These are phyloP conservation scores for Cotesia typhae DNA, from an alignment of 1,140 invertebrate genomes.

Conservation along the genomic window DNA sequence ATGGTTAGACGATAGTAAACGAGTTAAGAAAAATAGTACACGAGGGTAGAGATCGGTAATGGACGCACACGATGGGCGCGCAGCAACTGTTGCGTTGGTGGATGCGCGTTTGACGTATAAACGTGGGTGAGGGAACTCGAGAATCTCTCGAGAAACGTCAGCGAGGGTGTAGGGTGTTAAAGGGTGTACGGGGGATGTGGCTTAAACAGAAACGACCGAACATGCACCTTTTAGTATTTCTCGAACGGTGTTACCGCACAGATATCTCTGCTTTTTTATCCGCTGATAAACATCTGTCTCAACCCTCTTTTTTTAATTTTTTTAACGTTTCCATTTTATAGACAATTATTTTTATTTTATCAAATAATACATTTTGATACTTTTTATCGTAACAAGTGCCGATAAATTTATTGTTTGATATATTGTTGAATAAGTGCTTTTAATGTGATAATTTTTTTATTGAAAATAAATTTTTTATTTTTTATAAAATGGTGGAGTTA, in stretches of 20 bases:
- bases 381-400: no score
- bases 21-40: slow-evolving; percentile 29
- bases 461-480: no score
- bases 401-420: no score
- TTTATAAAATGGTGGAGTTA: no score
- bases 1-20: not conserved
- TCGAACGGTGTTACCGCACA: not conserved
- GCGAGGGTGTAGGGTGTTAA: slow-evolving; percentile 17
- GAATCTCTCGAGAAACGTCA: slow-evolving; percentile 6
- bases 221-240: slow-evolving; percentile 15
- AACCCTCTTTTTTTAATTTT: no score
- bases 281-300: no score
- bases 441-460: no score
- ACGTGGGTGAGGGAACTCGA: slow-evolving; percentile 33
- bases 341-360: no score
- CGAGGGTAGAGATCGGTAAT: slow-evolving; percentile 45
- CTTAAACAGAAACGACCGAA: slow-evolving; percentile 11
- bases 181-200: slow-evolving; percentile 27
- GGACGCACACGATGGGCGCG: slow-evolving; percentile 47
- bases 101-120: slow-evolving; percentile 51
- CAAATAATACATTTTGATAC: no score
- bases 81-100: slow-evolving; percentile 58
- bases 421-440: no score
- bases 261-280: no score
- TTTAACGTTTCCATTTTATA: no score